phyloP scores from a whole-genome alignment of 2,888 invertebrate species.

The Volucella bombylans region DNA sequence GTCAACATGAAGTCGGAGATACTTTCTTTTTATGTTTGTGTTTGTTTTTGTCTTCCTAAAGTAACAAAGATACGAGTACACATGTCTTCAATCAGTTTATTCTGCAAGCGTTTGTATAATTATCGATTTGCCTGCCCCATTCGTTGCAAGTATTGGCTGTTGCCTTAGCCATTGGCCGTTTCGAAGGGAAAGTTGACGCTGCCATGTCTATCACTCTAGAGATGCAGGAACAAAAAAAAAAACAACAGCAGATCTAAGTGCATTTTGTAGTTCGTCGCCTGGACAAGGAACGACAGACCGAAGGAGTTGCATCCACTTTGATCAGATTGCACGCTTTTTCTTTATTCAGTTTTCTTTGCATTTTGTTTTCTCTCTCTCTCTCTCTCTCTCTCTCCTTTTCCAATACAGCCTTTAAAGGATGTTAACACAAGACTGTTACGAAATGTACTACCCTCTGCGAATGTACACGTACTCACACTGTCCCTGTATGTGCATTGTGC shows the following conservation, averaged over 20 bases:
- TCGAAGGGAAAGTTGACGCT: conserved; percentile 71
- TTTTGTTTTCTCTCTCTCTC: no score
- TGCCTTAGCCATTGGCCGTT: conserved; percentile 12
- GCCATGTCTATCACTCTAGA: conserved; percentile 67
- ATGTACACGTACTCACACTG: background rate
- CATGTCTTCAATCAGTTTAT: conserved; percentile 16
- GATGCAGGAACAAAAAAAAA: conserved; percentile 24
- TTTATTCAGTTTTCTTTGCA: background rate
- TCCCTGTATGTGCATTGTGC: background rate
- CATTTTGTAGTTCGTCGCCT: conserved; percentile 69
- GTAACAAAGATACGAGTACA: conserved; percentile 28
- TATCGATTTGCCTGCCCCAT: conserved; percentile 51
- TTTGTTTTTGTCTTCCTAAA: conserved; percentile 51
- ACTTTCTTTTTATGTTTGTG: conserved; percentile 49
- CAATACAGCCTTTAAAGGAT: conserved; percentile 48
- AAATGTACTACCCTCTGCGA: background rate
- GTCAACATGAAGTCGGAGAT: conserved; percentile 51
- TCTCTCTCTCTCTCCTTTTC: no score
- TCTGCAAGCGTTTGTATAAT: conserved; percentile 43
- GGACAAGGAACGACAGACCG: conserved; percentile 31
- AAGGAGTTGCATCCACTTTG: conserved; percentile 62
- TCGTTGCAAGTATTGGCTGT: conserved; percentile 29
- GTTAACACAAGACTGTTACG: conserved; percentile 36
- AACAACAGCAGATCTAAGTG: conserved; percentile 62
- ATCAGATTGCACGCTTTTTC: conserved; percentile 61